Evolutionary conservation across 64 coral and sea anemone genomes (phyloP).

Genomic region (Montipora efflorescens): DNA sequence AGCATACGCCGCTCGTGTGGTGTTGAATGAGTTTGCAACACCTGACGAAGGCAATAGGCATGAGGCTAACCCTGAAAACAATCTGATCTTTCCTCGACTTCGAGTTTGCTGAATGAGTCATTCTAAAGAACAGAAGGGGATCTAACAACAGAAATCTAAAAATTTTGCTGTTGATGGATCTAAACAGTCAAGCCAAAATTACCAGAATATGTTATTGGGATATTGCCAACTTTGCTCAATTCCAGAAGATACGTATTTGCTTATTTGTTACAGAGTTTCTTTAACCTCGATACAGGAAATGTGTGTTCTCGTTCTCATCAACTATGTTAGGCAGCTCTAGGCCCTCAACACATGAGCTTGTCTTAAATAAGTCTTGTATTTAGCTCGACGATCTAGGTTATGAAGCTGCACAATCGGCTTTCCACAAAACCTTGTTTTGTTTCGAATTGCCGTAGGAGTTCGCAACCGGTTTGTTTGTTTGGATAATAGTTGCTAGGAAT

Average conservation of each 20-base stretch:
- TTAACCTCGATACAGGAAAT: constrained; percentile 45
- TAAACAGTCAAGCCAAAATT: background rate
- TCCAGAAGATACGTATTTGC: constrained; percentile 36
- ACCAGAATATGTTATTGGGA: background rate
- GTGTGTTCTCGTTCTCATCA: constrained; percentile 32
- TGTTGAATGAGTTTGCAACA: background rate
- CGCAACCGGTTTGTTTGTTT: background rate
- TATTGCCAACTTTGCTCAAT: background rate
- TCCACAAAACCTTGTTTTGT: background rate
- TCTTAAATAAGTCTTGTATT: too few relatives aligned
- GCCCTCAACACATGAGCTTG: background rate
- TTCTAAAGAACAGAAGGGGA: background rate
- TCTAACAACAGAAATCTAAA: background rate
- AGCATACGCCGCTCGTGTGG: background rate
- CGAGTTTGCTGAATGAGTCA: constrained; percentile 43
- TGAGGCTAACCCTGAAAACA: background rate
- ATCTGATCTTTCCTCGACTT: background rate
- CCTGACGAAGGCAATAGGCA: background rate
- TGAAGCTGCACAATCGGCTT: background rate
- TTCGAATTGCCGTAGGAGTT: background rate
- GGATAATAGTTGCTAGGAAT: constrained; percentile 4
- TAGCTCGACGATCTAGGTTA: too few relatives aligned
- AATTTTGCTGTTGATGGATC: constrained; percentile 4
- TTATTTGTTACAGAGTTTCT: constrained; percentile 61
- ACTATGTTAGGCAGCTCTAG: background rate